Percentiles rank a stretch among this genome's conserved stretches.
Conservation (phyloP, 2,113 vertebrate genomes). For the Leptosomus discolor region DNA sequence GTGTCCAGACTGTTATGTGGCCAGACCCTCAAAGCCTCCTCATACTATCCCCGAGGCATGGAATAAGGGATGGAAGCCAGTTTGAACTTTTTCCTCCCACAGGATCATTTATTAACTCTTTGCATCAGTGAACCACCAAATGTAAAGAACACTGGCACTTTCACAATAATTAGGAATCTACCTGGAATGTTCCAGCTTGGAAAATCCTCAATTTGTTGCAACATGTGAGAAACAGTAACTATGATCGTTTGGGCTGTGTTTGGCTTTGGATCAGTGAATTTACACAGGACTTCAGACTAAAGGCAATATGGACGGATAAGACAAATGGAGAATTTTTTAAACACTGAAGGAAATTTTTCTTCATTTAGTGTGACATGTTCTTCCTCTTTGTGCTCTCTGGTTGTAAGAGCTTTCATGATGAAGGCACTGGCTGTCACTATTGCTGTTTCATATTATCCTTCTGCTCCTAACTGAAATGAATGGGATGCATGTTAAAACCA, state of each 20-base stretch:
- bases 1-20: neutral
- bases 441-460: conserved; percentile 7
- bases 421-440: neutral
- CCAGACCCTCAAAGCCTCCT: neutral
- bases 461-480: conserved; percentile 16
- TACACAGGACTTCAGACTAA: neutral
- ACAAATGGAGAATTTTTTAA: neutral
- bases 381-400: neutral
- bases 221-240: neutral
- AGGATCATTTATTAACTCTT: neutral
- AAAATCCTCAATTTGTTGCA: neutral
- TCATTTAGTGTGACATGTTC: conserved; percentile 3
- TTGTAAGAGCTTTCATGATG: neutral
- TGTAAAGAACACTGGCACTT: neutral
- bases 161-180: neutral
- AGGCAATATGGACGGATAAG: neutral
- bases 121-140: neutral
- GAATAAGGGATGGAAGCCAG: neutral
- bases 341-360: conserved; percentile 15
- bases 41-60: neutral
- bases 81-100: neutral
- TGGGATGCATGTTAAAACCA: conserved; percentile 12
- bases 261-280: neutral
- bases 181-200: neutral
- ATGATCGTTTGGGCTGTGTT: neutral